phyloP scores from a whole-genome alignment of 2,113 vertebrate species.

The Hepsetus odoe region DNA sequence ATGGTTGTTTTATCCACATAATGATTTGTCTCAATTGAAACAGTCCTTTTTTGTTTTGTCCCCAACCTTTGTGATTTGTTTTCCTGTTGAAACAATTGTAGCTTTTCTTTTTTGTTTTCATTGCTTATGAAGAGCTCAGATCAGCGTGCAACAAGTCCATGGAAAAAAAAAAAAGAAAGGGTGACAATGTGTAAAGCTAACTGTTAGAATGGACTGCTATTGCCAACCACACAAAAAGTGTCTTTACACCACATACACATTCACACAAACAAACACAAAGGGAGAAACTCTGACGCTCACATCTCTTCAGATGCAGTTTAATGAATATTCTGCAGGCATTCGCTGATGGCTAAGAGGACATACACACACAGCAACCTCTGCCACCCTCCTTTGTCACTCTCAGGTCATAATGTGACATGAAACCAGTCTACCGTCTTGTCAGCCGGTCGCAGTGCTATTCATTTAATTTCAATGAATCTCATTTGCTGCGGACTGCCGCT shows the following conservation, averaged over 20 bases:
- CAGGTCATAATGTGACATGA: slow-evolving; percentile 78
- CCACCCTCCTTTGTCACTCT: slow-evolving; percentile 60
- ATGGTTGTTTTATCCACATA: slow-evolving; percentile 67
- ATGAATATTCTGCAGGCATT: not conserved
- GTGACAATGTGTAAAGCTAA: slow-evolving; percentile 7
- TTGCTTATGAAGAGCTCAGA: slow-evolving; percentile 30
- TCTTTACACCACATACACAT: too few species aligned
- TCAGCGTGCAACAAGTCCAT: slow-evolving; percentile 28
- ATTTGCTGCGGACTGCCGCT: slow-evolving; percentile 73
- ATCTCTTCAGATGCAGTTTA: not conserved
- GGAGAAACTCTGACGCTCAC: not conserved
- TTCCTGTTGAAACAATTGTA: slow-evolving; percentile 54
- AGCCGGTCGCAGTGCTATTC: slow-evolving; percentile 65
- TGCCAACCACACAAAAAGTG: not conserved
- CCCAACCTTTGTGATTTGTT: slow-evolving; percentile 34
- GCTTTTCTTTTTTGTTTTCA: slow-evolving; percentile 41
- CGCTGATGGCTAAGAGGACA: slow-evolving; percentile 18
- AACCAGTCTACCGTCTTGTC: slow-evolving; percentile 70
- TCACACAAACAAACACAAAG: not conserved
- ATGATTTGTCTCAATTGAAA: slow-evolving; percentile 58
- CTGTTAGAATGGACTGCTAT: slow-evolving; percentile 18
- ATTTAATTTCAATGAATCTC: slow-evolving; percentile 81
- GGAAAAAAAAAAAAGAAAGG: slow-evolving; percentile 20
- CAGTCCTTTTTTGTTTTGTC: slow-evolving; percentile 59
- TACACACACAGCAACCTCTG: slow-evolving; percentile 35